Conservation (phyloP, 2,797 vertebrate genomes). For the Fringilla coelebs region DNA sequence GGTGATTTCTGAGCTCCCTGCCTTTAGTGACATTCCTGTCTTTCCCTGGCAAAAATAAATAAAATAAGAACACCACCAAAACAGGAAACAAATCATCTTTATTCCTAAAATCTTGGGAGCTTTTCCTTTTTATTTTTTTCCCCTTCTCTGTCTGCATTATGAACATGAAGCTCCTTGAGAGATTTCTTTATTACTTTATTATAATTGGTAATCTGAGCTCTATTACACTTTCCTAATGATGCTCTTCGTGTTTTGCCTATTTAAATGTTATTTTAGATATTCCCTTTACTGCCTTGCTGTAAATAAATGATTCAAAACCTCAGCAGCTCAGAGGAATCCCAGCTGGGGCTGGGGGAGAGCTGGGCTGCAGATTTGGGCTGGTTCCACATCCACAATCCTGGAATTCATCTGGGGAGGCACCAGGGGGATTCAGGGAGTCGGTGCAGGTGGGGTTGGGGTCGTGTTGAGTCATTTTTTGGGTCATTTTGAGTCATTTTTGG, state of each 20-base stretch:
- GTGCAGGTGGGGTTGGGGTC: background rate
- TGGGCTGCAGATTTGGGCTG: background rate
- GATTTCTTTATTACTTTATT: slow-evolving; percentile 36
- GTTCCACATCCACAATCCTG: fast-evolving
- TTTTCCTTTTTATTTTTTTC: background rate
- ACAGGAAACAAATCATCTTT: background rate
- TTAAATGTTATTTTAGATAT: slow-evolving; percentile 39
- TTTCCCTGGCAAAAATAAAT: background rate
- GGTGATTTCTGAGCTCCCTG: background rate
- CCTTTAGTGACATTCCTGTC: background rate
- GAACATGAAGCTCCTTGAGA: slow-evolving; percentile 20
- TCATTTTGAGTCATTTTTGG: background rate
- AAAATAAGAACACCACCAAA: background rate
- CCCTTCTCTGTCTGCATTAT: background rate
- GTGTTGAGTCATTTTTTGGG: background rate
- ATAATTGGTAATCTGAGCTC: slow-evolving; percentile 55
- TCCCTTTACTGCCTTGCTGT: slow-evolving; percentile 5
- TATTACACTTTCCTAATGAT: slow-evolving; percentile 46
- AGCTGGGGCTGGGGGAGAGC: background rate
- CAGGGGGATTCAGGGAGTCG: background rate
- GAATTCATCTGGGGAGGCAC: background rate
- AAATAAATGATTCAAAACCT: slow-evolving; percentile 4
- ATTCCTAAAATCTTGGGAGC: background rate
- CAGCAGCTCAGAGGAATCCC: background rate
- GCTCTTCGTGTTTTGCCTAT: slow-evolving; percentile 37